Evolutionary conservation across 2,888 invertebrate genomes (phyloP).

Genomic region (Oconnorella tubifera): DNA sequence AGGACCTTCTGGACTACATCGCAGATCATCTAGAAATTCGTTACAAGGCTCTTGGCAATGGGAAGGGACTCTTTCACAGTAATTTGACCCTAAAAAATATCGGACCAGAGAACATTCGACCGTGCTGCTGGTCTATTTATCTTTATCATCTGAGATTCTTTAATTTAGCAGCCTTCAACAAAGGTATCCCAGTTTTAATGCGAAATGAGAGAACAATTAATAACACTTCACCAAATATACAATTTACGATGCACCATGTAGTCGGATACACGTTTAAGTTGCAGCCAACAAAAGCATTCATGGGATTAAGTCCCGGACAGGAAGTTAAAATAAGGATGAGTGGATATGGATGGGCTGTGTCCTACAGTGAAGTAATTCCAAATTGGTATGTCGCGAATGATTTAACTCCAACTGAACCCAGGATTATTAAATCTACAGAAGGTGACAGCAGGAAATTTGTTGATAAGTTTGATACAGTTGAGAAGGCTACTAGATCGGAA

Average conservation of each 20-base stretch:
- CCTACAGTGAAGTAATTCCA: conserved; percentile 23
- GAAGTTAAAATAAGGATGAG: neutral
- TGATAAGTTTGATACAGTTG: neutral
- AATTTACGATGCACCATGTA: neutral
- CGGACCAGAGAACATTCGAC: conserved; percentile 6
- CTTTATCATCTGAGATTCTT: conserved; percentile 20
- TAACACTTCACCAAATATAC: neutral
- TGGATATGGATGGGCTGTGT: conserved; percentile 20
- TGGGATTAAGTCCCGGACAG: conserved; percentile 5
- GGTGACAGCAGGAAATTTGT: conserved; percentile 15
- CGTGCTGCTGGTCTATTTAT: conserved; percentile 24
- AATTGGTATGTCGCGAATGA: conserved; percentile 24
- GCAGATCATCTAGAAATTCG: conserved; percentile 10
- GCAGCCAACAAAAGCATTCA: conserved; percentile 2
- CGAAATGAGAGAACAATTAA: neutral
- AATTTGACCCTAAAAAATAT: conserved; percentile 14
- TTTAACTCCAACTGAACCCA: neutral
- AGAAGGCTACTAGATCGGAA: neutral
- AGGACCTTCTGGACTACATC: conserved; percentile 24
- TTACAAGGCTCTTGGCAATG: conserved; percentile 15
- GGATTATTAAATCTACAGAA: conserved; percentile 16
- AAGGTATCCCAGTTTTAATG: neutral
- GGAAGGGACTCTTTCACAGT: conserved; percentile 6
- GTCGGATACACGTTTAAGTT: neutral
- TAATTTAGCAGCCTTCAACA: conserved; percentile 8